A percentile compares a stretch with the other conserved stretches of the same genome.
These are phyloP conservation scores for Parazoanthus darwini DNA, from an alignment of 92 coral and sea anemone species.

Conservation along the genomic window DNA sequence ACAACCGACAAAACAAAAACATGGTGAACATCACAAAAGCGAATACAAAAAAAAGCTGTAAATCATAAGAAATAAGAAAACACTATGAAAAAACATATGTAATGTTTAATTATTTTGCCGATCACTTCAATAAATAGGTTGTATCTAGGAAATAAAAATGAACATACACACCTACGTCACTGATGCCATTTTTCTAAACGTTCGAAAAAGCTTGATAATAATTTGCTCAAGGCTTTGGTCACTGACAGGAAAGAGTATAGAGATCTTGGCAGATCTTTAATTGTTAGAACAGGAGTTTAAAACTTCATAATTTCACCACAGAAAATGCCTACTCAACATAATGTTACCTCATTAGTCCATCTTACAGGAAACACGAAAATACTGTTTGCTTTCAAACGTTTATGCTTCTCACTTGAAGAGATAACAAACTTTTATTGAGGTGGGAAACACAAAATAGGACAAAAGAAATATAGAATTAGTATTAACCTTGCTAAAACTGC, in stretches of 20 bases:
- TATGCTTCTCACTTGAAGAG: neutral
- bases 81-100: neutral
- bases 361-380: conserved; percentile 14
- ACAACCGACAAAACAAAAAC: neutral
- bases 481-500: neutral
- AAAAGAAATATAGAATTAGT: too few species aligned
- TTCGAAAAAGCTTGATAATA: neutral
- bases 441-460: neutral
- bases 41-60: neutral
- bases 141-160: neutral
- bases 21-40: too few species aligned
- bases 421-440: neutral
- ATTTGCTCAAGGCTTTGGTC: neutral
- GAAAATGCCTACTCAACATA: neutral
- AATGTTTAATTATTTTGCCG: neutral
- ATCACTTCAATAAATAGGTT: neutral
- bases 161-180: neutral
- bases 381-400: conserved; percentile 5
- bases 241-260: neutral
- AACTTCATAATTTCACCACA: conserved; percentile 20
- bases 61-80: neutral
- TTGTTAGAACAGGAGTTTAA: conserved; percentile 1
- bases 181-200: neutral
- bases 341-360: neutral
- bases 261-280: neutral